Conservation (phyloP, 1,140 invertebrate genomes). For the Solenopsis invicta region DNA sequence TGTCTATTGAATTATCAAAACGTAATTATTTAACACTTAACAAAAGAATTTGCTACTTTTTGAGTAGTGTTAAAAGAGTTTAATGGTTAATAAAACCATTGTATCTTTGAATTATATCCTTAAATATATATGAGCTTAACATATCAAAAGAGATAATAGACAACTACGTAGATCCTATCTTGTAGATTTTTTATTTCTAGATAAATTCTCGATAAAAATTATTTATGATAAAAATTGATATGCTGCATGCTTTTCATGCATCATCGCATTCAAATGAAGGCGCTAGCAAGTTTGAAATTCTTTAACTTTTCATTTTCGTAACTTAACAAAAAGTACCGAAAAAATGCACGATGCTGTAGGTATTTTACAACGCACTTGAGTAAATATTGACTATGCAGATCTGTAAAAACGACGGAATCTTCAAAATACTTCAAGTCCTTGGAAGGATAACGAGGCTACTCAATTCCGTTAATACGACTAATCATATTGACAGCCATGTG, state of each 20-base stretch:
- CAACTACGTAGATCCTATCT: not conserved
- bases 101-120: not conserved
- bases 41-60: not conserved
- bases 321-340: not conserved
- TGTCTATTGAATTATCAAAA: too few relatives aligned
- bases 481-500: conserved; percentile 37
- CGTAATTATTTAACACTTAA: not conserved
- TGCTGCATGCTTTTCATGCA: not conserved
- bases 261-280: not conserved
- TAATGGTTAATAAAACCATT: not conserved
- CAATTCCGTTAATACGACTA: conserved; percentile 40
- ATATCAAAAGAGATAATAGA: not conserved
- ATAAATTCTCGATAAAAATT: not conserved
- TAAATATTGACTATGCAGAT: too few relatives aligned
- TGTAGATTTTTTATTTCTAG: not conserved
- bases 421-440: conserved; percentile 22
- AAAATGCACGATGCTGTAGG: not conserved
- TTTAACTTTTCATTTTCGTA: not conserved
- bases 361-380: not conserved
- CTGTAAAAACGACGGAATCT: not conserved
- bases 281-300: not conserved
- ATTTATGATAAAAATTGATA: not conserved
- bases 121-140: conserved; percentile 1
- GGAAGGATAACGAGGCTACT: conserved; percentile 4
- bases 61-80: not conserved